Conservation (phyloP, 2,797 vertebrate species). For the Myotis pilosus region DNA sequence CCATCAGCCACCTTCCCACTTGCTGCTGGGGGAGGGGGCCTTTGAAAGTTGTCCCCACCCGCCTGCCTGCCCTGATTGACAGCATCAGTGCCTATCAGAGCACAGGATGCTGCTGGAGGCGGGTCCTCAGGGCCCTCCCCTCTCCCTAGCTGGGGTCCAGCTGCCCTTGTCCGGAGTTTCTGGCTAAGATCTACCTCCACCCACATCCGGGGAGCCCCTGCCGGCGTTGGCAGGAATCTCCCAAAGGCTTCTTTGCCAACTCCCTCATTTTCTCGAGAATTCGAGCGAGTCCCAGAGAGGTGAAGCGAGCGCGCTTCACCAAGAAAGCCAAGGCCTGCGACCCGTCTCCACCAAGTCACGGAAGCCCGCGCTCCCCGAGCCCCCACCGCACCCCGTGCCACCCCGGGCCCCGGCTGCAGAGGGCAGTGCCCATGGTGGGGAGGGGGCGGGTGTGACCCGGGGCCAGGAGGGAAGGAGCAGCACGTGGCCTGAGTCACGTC, state of each 20-base stretch:
- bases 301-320: neutral
- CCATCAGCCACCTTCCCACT: neutral
- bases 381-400: neutral
- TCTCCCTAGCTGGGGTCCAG: neutral
- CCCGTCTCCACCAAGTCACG: rapidly evolving
- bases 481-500: neutral
- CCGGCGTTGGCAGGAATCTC: neutral
- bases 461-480: neutral
- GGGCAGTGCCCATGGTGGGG: neutral
- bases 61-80: neutral
- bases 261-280: neutral
- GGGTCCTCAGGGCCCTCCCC: neutral
- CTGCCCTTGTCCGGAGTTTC: neutral
- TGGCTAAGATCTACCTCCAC: neutral
- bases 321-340: neutral
- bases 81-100: neutral
- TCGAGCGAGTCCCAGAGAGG: neutral
- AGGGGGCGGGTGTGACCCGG: neutral
- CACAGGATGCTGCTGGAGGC: neutral
- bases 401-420: neutral
- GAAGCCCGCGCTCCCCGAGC: neutral
- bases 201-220: neutral
- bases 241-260: neutral
- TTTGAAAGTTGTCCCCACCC: neutral
- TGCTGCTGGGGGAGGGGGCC: neutral